phyloP scores from a whole-genome alignment of 1,140 invertebrate genomes.

The Oncopeltus fasciatus region DNA sequence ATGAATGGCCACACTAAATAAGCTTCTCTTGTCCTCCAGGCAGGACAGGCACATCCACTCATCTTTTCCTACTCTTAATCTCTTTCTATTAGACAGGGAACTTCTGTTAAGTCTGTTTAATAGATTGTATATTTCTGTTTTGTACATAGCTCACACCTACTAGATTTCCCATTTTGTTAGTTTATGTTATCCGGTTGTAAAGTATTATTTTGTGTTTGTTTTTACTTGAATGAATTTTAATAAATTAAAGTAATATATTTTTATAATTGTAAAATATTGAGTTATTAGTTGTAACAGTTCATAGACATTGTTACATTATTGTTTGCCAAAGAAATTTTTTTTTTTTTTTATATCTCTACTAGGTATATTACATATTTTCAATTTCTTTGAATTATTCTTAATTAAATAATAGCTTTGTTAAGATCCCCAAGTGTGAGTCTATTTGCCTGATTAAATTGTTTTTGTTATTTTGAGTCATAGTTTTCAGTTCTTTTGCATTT shows the following conservation, averaged over 20 bases:
- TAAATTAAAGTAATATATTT: constrained; percentile 1
- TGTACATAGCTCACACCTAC: background rate
- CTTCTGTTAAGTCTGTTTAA: background rate
- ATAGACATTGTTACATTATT: background rate
- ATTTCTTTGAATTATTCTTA: too few relatives aligned
- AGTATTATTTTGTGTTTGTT: constrained; percentile 8
- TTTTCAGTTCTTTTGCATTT: too few relatives aligned
- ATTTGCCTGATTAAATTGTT: too few relatives aligned
- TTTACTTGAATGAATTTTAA: constrained; percentile 3
- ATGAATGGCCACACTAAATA: background rate
- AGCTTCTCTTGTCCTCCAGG: background rate
- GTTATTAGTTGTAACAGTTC: background rate
- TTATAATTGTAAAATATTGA: background rate
- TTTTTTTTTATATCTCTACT: too few relatives aligned
- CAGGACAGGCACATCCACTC: background rate
- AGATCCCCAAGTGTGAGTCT: too few relatives aligned
- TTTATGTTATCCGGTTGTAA: constrained; percentile 1
- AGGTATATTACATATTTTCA: too few relatives aligned
- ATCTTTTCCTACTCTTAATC: background rate
- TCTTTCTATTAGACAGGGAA: background rate
- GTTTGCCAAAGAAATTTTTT: constrained; percentile 5
- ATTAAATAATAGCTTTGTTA: too few relatives aligned
- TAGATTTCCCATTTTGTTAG: background rate
- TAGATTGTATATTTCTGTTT: background rate
- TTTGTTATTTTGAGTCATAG: too few relatives aligned